Conservation (phyloP, 2,797 vertebrate species). For the Spondyliosoma cantharus region DNA sequence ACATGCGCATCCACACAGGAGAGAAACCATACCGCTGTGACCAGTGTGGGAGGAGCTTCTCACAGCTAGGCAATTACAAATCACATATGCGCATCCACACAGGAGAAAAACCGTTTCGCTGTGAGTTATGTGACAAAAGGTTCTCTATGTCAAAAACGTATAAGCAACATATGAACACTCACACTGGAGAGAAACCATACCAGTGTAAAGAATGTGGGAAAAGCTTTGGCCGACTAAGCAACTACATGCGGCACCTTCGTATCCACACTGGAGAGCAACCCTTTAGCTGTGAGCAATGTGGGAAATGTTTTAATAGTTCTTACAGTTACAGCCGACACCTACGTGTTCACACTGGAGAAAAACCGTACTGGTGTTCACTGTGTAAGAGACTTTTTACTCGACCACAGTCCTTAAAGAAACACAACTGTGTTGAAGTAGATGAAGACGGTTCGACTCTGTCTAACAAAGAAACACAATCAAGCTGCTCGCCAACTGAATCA, state of each 20-base stretch:
- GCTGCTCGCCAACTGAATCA: not conserved
- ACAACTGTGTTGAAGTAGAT: conserved; percentile 39
- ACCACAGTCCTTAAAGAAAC: conserved; percentile 55
- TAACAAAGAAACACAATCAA: conserved; percentile 7
- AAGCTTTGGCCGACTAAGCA: conserved; percentile 52
- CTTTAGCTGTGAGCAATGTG: conserved; percentile 51
- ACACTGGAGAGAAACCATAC: conserved; percentile 55
- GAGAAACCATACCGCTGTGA: conserved; percentile 61
- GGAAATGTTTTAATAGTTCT: conserved; percentile 51
- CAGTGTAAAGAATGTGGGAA: conserved; percentile 55
- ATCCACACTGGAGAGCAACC: conserved; percentile 60
- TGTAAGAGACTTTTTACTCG: conserved; percentile 55
- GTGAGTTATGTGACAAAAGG: conserved; percentile 54
- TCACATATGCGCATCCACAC: conserved; percentile 58
- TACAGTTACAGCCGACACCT: conserved; percentile 55
- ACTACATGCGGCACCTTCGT: conserved; percentile 59
- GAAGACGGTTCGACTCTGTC: conserved; percentile 6
- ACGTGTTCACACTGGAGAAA: conserved; percentile 58
- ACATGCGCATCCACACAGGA: conserved; percentile 58
- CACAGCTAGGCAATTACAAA: conserved; percentile 54
- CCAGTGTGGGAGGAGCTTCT: conserved; percentile 58
- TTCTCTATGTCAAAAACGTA: conserved; percentile 54
- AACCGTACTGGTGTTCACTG: conserved; percentile 58
- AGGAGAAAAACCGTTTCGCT: conserved; percentile 54
- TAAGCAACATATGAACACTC: conserved; percentile 48